These are phyloP conservation scores for Scortum barcoo DNA, from an alignment of 2,113 vertebrate genomes.

Conservation along the genomic window DNA sequence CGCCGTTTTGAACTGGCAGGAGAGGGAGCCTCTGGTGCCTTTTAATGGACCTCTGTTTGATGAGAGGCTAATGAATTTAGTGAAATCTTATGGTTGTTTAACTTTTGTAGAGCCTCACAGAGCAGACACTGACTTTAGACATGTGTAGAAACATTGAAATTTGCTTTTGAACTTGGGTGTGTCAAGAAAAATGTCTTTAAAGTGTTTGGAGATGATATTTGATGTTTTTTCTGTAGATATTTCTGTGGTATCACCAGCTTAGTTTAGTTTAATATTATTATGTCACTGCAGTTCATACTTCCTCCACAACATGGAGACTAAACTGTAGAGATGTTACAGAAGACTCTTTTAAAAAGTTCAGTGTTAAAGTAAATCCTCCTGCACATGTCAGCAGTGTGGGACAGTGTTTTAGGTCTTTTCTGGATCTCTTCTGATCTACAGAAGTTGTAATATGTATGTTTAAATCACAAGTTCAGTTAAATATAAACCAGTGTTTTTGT, in stretches of 20 bases:
- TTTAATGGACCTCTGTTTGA: slow-evolving; percentile 17
- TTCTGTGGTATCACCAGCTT: not conserved
- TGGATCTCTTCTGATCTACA: too few species aligned
- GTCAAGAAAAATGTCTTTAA: not conserved
- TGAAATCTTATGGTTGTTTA: not conserved
- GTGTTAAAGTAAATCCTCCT: too few species aligned
- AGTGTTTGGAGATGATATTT: not conserved
- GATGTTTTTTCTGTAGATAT: not conserved
- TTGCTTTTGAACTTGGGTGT: not conserved
- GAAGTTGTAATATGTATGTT: not conserved
- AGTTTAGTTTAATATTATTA: too few species aligned
- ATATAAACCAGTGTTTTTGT: not conserved
- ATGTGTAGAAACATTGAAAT: not conserved
- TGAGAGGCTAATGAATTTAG: slow-evolving; percentile 36
- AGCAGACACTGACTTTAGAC: not conserved
- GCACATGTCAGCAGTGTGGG: too few species aligned
- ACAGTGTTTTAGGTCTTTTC: too few species aligned
- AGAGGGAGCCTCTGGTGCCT: slow-evolving; percentile 20
- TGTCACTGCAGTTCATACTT: not conserved
- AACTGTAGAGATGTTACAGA: not conserved
- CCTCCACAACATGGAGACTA: not conserved
- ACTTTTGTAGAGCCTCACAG: not conserved
- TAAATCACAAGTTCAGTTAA: not conserved
- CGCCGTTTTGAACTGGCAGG: slow-evolving; percentile 27
- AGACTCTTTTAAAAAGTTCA: not conserved